Conservation (phyloP, 2,888 invertebrate species). For the Trachelus stipa region DNA sequence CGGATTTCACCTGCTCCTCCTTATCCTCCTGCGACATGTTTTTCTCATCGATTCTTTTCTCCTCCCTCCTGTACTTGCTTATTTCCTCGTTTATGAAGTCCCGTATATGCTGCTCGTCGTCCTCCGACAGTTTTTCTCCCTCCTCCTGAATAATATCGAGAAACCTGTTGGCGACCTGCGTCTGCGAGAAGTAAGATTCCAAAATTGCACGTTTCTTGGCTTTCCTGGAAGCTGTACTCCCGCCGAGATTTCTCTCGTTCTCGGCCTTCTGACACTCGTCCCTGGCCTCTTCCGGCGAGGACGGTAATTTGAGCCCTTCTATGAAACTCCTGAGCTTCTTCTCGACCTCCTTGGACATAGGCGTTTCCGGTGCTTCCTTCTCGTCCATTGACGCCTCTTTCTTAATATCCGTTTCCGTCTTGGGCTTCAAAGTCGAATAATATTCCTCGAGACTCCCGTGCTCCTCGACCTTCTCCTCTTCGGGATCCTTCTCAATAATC, state of each 20-base stretch:
- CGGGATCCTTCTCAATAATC: slow-evolving; percentile 38
- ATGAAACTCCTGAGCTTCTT: slow-evolving; percentile 56
- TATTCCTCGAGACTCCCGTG: slow-evolving; percentile 59
- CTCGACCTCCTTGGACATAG: slow-evolving; percentile 55
- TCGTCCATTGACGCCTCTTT: slow-evolving; percentile 1
- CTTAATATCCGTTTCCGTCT: neutral
- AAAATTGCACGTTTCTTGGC: slow-evolving; percentile 70
- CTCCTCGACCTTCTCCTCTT: slow-evolving; percentile 54
- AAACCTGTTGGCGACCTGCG: slow-evolving; percentile 73
- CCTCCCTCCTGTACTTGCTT: slow-evolving; percentile 62
- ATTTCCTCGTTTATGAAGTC: slow-evolving; percentile 71
- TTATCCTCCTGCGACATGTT: slow-evolving; percentile 50
- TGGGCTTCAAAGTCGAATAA: slow-evolving; percentile 1
- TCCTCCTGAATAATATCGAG: slow-evolving; percentile 85
- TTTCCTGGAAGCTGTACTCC: slow-evolving; percentile 64
- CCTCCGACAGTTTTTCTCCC: slow-evolving; percentile 75
- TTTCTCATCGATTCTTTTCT: slow-evolving; percentile 62
- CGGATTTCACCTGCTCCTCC: slow-evolving; percentile 20
- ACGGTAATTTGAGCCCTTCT: slow-evolving; percentile 52
- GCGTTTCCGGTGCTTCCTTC: slow-evolving; percentile 8
- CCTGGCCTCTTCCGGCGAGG: slow-evolving; percentile 28
- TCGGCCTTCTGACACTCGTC: slow-evolving; percentile 28
- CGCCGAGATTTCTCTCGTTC: slow-evolving; percentile 36
- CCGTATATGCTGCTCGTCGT: slow-evolving; percentile 63
- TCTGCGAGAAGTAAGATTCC: slow-evolving; percentile 72